Percentiles rank a stretch among this genome's conserved stretches.
phyloP scores from a whole-genome alignment of 2,797 vertebrate genomes.

The Manis crassicaudata region DNA sequence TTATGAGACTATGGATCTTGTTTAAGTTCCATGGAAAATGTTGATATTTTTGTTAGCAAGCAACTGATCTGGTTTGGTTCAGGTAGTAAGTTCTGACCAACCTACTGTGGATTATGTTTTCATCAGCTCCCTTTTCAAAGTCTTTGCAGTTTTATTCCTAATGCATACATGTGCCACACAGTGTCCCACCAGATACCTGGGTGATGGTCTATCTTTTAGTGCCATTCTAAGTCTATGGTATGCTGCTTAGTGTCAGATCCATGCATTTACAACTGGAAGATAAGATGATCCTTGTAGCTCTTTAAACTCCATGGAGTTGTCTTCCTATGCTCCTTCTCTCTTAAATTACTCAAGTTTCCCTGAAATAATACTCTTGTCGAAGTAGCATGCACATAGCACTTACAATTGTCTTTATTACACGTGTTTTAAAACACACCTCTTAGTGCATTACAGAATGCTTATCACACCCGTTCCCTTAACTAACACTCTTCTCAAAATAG shows the following conservation, averaged over 20 bases:
- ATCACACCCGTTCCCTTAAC: not conserved
- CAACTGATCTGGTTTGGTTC: not conserved
- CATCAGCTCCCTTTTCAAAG: not conserved
- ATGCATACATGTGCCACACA: not conserved
- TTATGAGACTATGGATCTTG: not conserved
- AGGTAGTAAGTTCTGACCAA: not conserved
- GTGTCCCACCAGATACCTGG: not conserved
- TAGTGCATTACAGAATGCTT: not conserved
- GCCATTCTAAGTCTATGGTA: not conserved
- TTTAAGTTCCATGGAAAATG: conserved; percentile 1
- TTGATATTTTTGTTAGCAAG: not conserved
- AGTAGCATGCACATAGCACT: not conserved
- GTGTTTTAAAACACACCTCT: not conserved
- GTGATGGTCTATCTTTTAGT: not conserved
- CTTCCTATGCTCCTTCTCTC: not conserved
- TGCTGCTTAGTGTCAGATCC: not conserved
- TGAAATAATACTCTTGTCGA: not conserved
- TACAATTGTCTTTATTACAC: not conserved
- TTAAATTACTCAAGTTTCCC: not conserved
- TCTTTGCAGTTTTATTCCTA: not conserved
- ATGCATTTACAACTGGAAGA: not conserved
- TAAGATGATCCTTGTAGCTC: not conserved
- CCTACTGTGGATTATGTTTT: not conserved
- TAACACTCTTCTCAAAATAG: not conserved
- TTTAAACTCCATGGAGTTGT: not conserved